phyloP scores from a whole-genome alignment of 2,888 invertebrate genomes.

The Erebia aethiops region DNA sequence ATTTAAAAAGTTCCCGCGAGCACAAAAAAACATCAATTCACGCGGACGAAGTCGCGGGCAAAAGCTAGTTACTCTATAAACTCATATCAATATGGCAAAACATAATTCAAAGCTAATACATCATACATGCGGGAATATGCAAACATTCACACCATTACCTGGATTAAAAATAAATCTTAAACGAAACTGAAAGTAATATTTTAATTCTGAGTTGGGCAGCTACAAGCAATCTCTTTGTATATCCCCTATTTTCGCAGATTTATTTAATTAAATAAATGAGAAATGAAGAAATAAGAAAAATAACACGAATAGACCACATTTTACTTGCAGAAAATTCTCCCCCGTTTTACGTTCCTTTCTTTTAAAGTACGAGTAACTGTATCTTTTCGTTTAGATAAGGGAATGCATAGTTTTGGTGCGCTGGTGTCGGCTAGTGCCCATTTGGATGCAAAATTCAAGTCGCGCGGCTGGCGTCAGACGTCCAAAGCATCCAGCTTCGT shows the following conservation, averaged over 20 bases:
- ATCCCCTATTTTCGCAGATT: neutral
- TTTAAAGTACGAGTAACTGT: slow-evolving; percentile 29
- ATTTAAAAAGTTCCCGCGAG: too few species aligned
- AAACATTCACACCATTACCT: neutral
- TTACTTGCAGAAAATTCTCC: slow-evolving; percentile 34
- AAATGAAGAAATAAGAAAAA: neutral
- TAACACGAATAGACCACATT: slow-evolving; percentile 15
- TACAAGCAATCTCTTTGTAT: neutral
- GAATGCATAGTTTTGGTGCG: slow-evolving; percentile 31
- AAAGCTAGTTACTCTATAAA: neutral
- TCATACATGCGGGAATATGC: too few species aligned
- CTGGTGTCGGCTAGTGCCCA: slow-evolving; percentile 48
- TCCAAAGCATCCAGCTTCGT: slow-evolving; percentile 42
- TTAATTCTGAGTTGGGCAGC: neutral
- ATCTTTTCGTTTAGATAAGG: slow-evolving; percentile 41
- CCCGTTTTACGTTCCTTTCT: slow-evolving; percentile 32
- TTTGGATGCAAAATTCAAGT: slow-evolving; percentile 57
- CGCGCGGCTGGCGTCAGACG: slow-evolving; percentile 43
- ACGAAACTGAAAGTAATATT: neutral
- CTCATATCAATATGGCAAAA: too few species aligned
- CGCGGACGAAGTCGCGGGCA: too few species aligned
- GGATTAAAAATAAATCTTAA: neutral
- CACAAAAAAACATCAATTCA: too few species aligned
- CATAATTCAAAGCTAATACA: too few species aligned
- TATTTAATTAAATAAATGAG: slow-evolving; percentile 1